Base-by-base conservation (phyloP, 2,113 vertebrate species). In the Larimichthys crocea region DNA sequence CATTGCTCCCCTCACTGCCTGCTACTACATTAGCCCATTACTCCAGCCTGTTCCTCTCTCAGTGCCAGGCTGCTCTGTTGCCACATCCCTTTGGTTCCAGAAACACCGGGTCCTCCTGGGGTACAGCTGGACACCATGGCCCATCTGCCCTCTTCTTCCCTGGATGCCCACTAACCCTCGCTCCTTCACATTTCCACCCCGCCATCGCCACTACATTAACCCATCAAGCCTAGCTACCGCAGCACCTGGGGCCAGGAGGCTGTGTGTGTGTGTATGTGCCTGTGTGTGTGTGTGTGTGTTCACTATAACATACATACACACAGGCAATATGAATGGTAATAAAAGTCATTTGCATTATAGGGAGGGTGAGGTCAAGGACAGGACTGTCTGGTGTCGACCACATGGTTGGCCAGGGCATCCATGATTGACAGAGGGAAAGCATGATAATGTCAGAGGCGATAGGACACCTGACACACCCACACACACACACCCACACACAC, bases 331-430 rank as follows among this genome's bases (percentile, higher is more conserved):
- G 76, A 81, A 80, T 67, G 20, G 26, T 62, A 72, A 79, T 73
- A 64, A 40, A 35, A 76, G 16, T 71, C 1, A 90, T 90, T 90
- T 88, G 67, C 91, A 90, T 91, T 62, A 53, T 6, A 46, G 16
- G 26, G 64, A 50, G 15, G 10, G 35, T 46, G 56, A 79, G 86
- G 87, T 92, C 84, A 92, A 90, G 91, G 92, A 80, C 86, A 8
- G 55, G 68, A 14, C 66, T 57, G 78, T 35, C 44, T 4, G 77
- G 55, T 77, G 73, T 77, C 29, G 55, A 68, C 75, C 46, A 50
- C 74, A 55, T 56, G 67, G 78, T 79, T 50, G 72, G 77, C 63
- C 19, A 6, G 70, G 56, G 69, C 76, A 62, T 16, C 63, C 1
- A 3, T 89, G 88, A 91, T 75, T 92, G 92, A 83, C 90, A 78